Base-by-base conservation (phyloP, 92 coral and sea anemone species). In the Parazoanthus atlanticus region DNA sequence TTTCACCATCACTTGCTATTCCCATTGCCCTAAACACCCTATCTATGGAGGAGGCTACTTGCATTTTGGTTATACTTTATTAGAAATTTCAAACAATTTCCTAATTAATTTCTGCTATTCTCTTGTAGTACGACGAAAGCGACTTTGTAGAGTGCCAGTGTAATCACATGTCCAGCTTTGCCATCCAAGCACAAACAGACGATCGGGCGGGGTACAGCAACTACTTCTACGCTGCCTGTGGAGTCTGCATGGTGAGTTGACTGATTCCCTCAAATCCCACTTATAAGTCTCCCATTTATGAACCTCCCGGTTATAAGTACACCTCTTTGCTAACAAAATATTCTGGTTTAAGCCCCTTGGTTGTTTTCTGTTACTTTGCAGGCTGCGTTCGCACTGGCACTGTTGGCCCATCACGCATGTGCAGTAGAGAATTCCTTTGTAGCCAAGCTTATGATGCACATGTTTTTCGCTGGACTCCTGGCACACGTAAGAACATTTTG, bases 71-170 rank as follows among this genome's bases (percentile, higher is more conserved):
- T 46, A 46, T 46, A 46, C 49, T 46, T 46, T 7, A 7, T 46
- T 0, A 11, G 49, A 46, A 9, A 46, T 8, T 46, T 8, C 49
- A 46, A 8, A 1, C 49, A 71, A 12, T 10, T 71, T 26, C 17
- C 8, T 71, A 29, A 19, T 29, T 8, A 71, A 26, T 1, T 17
- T 17, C 58, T 25, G 4, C 2, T 64, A 40, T 61, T 74, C 38
- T 78, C 75, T 80, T 90, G 5, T 92, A 96, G 99, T 89, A 85
- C 32, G 99, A 96, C 80, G 64, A 94, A n/a, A 94, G 82, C 32
- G 99, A 95, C 80, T 95, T 76, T 34, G 99, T 96, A 2, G 99
- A 96, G 88, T 96, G 99, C 65, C 94, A 93, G 89, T 96, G 99
- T 77, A 88, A 89, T 79, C 99, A 96, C 88, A 78, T 95, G 90